Evolutionary conservation across 2,888 invertebrate species (phyloP).

Genomic region (Phragmatobia fuliginosa): DNA sequence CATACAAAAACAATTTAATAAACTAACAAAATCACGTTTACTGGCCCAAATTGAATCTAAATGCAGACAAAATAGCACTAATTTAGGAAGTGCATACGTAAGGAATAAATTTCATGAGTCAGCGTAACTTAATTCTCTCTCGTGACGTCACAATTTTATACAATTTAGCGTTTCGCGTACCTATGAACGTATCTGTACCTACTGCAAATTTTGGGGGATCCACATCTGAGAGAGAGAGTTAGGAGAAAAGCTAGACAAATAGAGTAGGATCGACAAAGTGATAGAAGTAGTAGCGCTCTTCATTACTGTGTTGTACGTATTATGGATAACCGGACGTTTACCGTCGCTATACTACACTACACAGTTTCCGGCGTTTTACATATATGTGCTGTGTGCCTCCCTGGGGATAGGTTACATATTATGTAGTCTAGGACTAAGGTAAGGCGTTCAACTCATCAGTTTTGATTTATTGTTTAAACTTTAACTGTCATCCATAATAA

Average conservation of each 20-base stretch:
- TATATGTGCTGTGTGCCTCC: constrained; percentile 68
- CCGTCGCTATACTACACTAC: constrained; percentile 54
- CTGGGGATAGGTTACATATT: constrained; percentile 43
- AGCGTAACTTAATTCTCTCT: constrained; percentile 61
- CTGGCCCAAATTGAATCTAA: constrained; percentile 39
- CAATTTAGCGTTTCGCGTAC: constrained; percentile 73
- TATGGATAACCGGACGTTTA: constrained; percentile 53
- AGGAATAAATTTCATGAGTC: constrained; percentile 60
- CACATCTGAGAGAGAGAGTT: not conserved
- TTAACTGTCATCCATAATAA: too few relatives aligned
- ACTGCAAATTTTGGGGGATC: constrained; percentile 15
- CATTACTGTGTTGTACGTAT: constrained; percentile 15
- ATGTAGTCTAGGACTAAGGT: not conserved
- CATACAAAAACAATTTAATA: not conserved
- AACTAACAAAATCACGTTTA: constrained; percentile 18
- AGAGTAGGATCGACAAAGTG: not conserved
- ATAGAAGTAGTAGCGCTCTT: constrained; percentile 13
- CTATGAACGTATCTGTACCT: constrained; percentile 39
- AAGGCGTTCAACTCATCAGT: not conserved
- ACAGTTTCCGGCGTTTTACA: constrained; percentile 67
- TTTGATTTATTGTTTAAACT: not conserved
- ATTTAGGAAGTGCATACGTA: constrained; percentile 67
- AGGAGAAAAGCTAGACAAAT: not conserved
- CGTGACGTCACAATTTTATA: constrained; percentile 78
- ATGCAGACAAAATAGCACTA: constrained; percentile 56